Evolutionary conservation across 2,888 invertebrate genomes (phyloP).

Genomic region (Gastracanthus pulcherrimus): DNA sequence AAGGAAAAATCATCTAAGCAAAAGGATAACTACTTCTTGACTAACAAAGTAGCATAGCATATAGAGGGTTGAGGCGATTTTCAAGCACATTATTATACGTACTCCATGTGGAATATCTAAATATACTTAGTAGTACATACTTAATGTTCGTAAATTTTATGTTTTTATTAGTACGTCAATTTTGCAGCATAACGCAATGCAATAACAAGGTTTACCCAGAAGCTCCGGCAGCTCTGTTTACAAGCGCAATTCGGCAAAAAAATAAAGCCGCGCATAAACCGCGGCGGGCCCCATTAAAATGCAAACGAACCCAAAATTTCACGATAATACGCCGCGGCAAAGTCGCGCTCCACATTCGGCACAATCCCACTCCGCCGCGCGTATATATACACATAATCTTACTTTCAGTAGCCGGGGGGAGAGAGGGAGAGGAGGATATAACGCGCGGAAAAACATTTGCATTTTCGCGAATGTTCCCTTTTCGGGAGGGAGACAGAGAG

Average conservation of each 20-base stretch:
- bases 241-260: neutral
- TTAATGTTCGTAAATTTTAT: too few relatives aligned
- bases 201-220: neutral
- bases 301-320: constrained; percentile 41
- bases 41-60: too few relatives aligned
- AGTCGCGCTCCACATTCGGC: constrained; percentile 4
- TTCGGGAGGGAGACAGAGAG: constrained; percentile 14
- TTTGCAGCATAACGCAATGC: too few relatives aligned
- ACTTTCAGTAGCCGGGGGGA: neutral
- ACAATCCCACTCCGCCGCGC: neutral
- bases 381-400: constrained; percentile 5
- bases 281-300: constrained; percentile 20
- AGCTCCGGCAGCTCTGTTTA: neutral
- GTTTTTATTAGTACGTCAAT: too few relatives aligned
- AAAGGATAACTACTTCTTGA: too few relatives aligned
- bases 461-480: constrained; percentile 48
- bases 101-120: too few relatives aligned
- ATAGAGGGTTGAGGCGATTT: too few relatives aligned
- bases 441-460: constrained; percentile 46
- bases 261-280: too few relatives aligned
- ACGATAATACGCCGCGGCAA: constrained; percentile 23
- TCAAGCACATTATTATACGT: too few relatives aligned
- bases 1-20: too few relatives aligned
- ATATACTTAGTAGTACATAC: too few relatives aligned
- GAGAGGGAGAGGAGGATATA: too few relatives aligned